Evolutionary conservation across 2,888 invertebrate species (phyloP).

Genomic region (Ditula angustiorana): DNA sequence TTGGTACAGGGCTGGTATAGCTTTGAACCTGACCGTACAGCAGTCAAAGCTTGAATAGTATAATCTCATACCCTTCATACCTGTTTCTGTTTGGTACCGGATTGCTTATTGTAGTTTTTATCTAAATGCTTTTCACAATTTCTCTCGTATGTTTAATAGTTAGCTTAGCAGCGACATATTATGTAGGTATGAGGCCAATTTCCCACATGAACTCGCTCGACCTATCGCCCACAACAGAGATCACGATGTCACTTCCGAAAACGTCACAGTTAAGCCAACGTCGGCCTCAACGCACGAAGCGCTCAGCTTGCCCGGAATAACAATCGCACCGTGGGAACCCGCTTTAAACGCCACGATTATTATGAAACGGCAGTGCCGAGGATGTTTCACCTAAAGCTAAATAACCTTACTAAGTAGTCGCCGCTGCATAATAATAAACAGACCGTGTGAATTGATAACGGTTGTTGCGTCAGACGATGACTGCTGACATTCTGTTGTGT

Average conservation of each 20-base stretch:
- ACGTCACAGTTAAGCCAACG: conserved; percentile 62
- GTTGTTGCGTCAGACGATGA: conserved; percentile 64
- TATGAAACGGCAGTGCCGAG: conserved; percentile 67
- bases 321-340: conserved; percentile 80
- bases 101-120: too few relatives aligned
- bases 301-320: conserved; percentile 70
- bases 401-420: conserved; percentile 55
- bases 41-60: too few relatives aligned
- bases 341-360: conserved; percentile 69
- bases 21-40: too few relatives aligned
- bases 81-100: too few relatives aligned
- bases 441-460: conserved; percentile 70
- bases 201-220: conserved; percentile 18
- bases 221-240: conserved; percentile 33
- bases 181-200: conserved; percentile 11
- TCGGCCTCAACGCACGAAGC: conserved; percentile 63
- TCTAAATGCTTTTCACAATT: too few relatives aligned
- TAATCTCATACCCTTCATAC: too few relatives aligned
- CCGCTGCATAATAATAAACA: conserved; percentile 56
- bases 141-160: background rate
- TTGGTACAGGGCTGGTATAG: too few relatives aligned
- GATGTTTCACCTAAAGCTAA: conserved; percentile 61
- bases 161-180: background rate
- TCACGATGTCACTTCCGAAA: conserved; percentile 57
- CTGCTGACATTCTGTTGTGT: conserved; percentile 55